Conservation (phyloP, 2,888 invertebrate species). For the Polyommatus icarus region DNA sequence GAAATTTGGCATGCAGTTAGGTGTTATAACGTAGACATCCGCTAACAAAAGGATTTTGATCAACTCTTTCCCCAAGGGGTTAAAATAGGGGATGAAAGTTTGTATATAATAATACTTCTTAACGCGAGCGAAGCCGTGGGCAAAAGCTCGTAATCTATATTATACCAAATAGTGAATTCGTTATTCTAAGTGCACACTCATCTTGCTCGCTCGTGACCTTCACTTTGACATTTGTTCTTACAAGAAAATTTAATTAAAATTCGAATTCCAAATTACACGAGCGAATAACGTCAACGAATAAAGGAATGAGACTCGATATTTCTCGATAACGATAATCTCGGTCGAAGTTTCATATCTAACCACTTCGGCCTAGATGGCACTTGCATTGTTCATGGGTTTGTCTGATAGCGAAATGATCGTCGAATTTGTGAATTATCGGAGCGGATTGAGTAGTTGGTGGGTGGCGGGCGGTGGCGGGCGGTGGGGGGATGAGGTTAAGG, state of each 20-base stretch:
- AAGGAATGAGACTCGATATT: not conserved
- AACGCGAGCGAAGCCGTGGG: no score
- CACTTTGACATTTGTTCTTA: not conserved
- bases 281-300: slow-evolving; percentile 6
- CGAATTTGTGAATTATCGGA: slow-evolving; percentile 55
- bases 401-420: slow-evolving; percentile 47
- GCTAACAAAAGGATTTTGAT: no score
- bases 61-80: no score
- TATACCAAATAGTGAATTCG: no score
- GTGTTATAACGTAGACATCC: no score
- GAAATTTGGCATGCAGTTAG: no score
- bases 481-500: not conserved
- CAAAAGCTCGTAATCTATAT: no score
- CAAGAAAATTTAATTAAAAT: not conserved
- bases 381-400: slow-evolving; percentile 37
- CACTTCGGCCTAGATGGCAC: slow-evolving; percentile 24
- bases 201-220: not conserved
- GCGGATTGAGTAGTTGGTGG: slow-evolving; percentile 49
- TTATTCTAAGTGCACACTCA: not conserved
- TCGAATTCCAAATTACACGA: not conserved
- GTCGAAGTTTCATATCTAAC: not conserved
- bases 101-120: no score
- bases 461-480: slow-evolving; percentile 42
- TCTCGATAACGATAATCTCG: slow-evolving; percentile 2
- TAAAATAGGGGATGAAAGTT: no score